A percentile compares a stretch with the other conserved stretches of the same genome.
Conservation (phyloP, 2,797 vertebrate species). For the Loriculus beryllinus region DNA sequence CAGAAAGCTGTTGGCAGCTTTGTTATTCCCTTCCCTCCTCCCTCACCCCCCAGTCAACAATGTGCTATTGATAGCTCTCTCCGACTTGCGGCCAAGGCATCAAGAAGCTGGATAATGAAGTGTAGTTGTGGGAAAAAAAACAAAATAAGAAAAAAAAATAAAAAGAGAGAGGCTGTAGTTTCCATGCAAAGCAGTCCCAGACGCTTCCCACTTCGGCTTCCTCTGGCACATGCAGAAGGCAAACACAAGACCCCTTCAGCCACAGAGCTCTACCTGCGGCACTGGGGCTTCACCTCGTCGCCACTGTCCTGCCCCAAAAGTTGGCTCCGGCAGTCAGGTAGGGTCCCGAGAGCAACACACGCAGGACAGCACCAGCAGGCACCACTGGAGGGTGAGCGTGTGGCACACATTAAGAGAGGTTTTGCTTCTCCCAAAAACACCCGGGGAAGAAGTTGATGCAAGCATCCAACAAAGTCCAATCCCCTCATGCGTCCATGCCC, state of each 20-base stretch:
- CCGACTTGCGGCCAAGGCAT: background rate
- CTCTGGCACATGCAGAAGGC: conserved; percentile 35
- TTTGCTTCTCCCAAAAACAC: background rate
- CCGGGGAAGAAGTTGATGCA: background rate
- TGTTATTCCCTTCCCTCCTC: conserved; percentile 44
- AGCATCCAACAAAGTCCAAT: background rate
- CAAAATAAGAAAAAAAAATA: background rate
- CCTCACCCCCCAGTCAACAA: conserved; percentile 39
- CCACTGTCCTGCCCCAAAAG: background rate
- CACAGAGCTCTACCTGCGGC: background rate
- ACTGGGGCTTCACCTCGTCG: background rate
- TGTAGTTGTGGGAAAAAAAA: background rate
- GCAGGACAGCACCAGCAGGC: background rate
- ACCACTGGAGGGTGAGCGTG: rapidly evolving
- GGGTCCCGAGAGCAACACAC: background rate
- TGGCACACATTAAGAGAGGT: background rate
- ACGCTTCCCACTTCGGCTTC: conserved; percentile 36
- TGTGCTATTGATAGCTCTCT: conserved; percentile 50
- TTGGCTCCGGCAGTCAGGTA: background rate
- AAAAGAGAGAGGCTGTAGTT: background rate
- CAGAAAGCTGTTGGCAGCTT: conserved; percentile 52
- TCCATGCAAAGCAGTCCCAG: conserved; percentile 20
- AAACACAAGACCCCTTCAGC: background rate
- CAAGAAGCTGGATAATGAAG: conserved; percentile 49
- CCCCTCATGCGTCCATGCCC: rapidly evolving